Conservation (phyloP, 2,888 invertebrate species). For the Andrena praecox region DNA sequence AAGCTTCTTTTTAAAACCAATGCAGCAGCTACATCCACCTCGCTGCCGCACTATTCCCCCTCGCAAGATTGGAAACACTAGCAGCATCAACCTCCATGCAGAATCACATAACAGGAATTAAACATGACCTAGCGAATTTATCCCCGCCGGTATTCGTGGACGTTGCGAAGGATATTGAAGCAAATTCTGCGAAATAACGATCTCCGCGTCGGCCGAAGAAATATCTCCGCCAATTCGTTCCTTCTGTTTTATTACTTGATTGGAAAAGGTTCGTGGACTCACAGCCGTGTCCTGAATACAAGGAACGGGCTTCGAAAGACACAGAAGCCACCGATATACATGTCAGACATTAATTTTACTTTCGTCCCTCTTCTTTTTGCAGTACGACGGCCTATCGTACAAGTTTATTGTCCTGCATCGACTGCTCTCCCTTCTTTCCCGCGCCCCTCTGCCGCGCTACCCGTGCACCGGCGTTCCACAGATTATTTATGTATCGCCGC, state of each 20-base stretch:
- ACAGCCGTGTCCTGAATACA: conserved; percentile 37
- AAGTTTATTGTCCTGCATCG: conserved; percentile 59
- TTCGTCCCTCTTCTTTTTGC: conserved; percentile 36
- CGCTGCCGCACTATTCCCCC: background rate
- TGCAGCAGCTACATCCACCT: background rate
- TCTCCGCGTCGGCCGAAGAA: conserved; percentile 44
- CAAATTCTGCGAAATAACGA: conserved; percentile 56
- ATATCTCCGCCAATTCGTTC: conserved; percentile 48
- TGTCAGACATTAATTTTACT: conserved; percentile 52
- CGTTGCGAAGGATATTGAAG: conserved; percentile 35
- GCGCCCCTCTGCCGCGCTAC: background rate
- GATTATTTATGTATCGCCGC: conserved; percentile 65
- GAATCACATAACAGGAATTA: background rate
- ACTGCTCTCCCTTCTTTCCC: conserved; percentile 22
- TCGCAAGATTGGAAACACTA: background rate
- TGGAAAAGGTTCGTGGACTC: conserved; percentile 48
- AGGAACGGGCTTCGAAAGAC: conserved; percentile 31
- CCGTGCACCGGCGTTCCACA: conserved; percentile 33
- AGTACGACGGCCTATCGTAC: conserved; percentile 32
- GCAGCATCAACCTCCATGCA: background rate
- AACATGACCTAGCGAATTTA: background rate
- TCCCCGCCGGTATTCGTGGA: background rate
- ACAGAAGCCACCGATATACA: conserved; percentile 41
- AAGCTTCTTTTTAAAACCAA: background rate
- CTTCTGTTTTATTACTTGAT: conserved; percentile 53